phyloP scores from a whole-genome alignment of 2,888 invertebrate genomes.

The Eristalis intricaria region DNA sequence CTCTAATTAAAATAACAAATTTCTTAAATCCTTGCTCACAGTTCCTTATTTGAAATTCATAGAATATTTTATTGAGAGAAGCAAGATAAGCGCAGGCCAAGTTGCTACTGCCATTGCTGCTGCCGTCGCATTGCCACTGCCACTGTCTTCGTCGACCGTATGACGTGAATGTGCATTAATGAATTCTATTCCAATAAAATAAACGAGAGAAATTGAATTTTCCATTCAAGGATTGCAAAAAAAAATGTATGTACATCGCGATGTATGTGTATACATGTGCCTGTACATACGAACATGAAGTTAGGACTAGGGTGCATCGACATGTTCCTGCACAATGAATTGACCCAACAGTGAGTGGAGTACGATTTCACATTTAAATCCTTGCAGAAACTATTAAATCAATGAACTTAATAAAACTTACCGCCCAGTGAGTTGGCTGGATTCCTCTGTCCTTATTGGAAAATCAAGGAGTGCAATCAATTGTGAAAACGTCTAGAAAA shows the following conservation, averaged over 20 bases:
- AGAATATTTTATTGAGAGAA: constrained; percentile 55
- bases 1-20: constrained; percentile 61
- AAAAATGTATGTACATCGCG: background rate
- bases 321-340: constrained; percentile 41
- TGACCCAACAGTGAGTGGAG: constrained; percentile 19
- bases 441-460: constrained; percentile 67
- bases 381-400: constrained; percentile 70
- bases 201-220: constrained; percentile 71
- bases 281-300: constrained; percentile 9
- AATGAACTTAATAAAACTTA: constrained; percentile 72
- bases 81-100: constrained; percentile 54
- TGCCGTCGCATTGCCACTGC: background rate
- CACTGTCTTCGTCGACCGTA: constrained; percentile 11
- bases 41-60: constrained; percentile 66
- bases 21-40: constrained; percentile 50
- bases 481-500: constrained; percentile 64
- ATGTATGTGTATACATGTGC: background rate
- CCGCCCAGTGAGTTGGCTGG: constrained; percentile 69
- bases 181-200: constrained; percentile 70
- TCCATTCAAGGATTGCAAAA: constrained; percentile 61
- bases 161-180: constrained; percentile 65
- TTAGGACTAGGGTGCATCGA: constrained; percentile 27
- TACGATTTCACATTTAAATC: constrained; percentile 67
- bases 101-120: constrained; percentile 32
- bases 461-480: constrained; percentile 62